A percentile compares a stretch with the other conserved stretches of the same genome.
phyloP scores from a whole-genome alignment of 2,888 invertebrate genomes.

The Tipula vernalis region DNA sequence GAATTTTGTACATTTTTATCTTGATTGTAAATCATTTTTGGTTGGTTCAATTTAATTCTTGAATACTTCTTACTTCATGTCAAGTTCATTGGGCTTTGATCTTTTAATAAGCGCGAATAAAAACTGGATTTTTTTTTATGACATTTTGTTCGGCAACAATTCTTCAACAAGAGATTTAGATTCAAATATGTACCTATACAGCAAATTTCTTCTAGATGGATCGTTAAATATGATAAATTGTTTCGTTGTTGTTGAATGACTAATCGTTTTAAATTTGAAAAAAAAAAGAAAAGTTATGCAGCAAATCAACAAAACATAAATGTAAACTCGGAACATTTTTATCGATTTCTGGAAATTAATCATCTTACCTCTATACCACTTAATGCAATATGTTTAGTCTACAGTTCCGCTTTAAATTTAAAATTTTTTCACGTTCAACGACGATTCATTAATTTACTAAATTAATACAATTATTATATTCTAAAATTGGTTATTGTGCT shows the following conservation, averaged over 20 bases:
- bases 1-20: not conserved
- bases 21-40: not conserved
- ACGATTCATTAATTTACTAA: too few species aligned
- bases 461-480: too few species aligned
- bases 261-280: not conserved
- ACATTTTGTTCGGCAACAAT: not conserved
- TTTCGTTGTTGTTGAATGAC: not conserved
- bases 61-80: not conserved
- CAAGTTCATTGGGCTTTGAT: not conserved
- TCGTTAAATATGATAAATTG: not conserved
- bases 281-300: not conserved
- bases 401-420: too few species aligned
- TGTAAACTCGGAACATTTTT: not conserved
- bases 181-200: too few species aligned
- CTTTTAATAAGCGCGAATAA: not conserved
- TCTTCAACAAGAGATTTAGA: not conserved
- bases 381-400: too few species aligned
- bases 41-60: not conserved
- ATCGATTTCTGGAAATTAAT: too few species aligned
- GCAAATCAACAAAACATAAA: not conserved
- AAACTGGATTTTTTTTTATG: not conserved
- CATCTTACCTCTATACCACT: too few species aligned
- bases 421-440: too few species aligned
- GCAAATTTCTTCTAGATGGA: not conserved
- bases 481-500: too few species aligned